Evolutionary conservation across 2,797 vertebrate species (phyloP).

Genomic region (Rousettus madagascariensis): DNA sequence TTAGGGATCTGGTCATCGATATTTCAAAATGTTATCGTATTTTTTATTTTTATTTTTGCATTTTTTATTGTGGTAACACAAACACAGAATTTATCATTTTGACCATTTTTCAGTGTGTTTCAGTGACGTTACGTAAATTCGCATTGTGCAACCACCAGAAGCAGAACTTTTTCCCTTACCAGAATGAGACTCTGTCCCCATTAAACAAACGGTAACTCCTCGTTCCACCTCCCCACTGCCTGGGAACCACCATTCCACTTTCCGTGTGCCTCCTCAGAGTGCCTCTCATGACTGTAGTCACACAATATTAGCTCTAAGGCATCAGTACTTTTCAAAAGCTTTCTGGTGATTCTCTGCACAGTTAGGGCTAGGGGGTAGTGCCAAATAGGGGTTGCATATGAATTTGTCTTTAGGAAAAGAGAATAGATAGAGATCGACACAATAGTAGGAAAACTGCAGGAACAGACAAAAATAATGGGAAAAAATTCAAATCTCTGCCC

Average conservation of each 20-base stretch:
- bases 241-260: neutral
- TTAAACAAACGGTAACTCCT: neutral
- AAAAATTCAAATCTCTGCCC: neutral
- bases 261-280: too few relatives aligned
- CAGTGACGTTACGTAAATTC: neutral
- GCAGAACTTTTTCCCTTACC: neutral
- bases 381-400: neutral
- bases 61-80: neutral
- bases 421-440: neutral
- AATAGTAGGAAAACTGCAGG: neutral
- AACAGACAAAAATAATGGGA: neutral
- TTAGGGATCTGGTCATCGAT: neutral
- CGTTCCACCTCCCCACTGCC: neutral
- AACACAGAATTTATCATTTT: neutral
- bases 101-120: neutral
- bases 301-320: neutral
- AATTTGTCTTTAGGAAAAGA: neutral
- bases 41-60: neutral
- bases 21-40: neutral
- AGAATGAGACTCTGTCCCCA: neutral
- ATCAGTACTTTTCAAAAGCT: neutral
- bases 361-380: neutral
- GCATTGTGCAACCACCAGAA: fast-evolving
- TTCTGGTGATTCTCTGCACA: neutral
- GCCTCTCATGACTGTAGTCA: neutral